Conservation (phyloP, 2,113 vertebrate genomes). For the Platysteira castanea region DNA sequence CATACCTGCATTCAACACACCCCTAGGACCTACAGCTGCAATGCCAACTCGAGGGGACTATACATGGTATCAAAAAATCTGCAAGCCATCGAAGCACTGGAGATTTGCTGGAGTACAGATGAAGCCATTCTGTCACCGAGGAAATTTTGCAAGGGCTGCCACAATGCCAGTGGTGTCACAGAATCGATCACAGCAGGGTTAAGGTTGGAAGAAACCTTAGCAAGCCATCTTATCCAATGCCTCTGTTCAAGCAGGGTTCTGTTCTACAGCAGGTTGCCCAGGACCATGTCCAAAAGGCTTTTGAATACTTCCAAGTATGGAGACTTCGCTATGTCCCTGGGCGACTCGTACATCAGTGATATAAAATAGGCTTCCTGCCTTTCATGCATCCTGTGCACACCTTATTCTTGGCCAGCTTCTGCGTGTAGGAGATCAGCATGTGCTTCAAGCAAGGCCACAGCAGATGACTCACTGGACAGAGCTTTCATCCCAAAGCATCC, state of each 20-base stretch:
- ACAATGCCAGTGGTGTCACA: background rate
- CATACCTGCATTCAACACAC: background rate
- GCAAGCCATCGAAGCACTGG: background rate
- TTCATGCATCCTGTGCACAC: background rate
- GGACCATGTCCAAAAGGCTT: background rate
- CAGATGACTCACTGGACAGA: background rate
- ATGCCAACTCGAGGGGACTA: background rate
- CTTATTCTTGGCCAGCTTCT: background rate
- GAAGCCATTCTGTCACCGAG: background rate
- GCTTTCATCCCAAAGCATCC: background rate
- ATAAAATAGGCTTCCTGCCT: background rate
- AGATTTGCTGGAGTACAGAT: background rate
- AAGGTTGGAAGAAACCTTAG: background rate
- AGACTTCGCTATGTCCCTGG: background rate
- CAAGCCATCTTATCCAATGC: background rate
- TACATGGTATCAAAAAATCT: background rate
- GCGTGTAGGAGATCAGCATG: background rate
- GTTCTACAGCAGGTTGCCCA: background rate
- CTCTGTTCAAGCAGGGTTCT: background rate
- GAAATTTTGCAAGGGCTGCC: background rate
- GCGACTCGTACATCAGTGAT: background rate
- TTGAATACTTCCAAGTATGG: background rate
- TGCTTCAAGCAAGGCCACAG: background rate
- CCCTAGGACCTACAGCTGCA: background rate
- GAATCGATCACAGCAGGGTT: background rate